These are phyloP conservation scores for Agelaius tricolor DNA, from an alignment of 2,113 vertebrate species.

Conservation along the genomic window DNA sequence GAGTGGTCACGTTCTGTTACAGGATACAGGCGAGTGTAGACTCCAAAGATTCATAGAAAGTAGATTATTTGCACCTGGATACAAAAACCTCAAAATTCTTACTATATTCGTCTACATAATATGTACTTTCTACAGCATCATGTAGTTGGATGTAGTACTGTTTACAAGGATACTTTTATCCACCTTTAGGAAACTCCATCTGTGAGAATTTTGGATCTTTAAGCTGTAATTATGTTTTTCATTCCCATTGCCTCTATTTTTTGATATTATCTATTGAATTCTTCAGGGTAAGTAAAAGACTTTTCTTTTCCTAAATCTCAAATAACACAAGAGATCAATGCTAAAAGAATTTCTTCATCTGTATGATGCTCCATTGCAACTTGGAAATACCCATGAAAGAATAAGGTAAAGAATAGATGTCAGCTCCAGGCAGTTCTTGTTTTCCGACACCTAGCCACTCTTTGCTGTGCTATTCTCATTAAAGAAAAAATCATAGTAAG, in stretches of 20 bases:
- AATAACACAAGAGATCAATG: neutral
- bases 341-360: neutral
- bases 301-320: neutral
- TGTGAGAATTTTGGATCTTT: neutral
- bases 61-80: neutral
- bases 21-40: neutral
- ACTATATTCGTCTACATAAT: neutral
- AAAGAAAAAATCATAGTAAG: neutral
- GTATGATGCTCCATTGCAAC: neutral
- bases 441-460: neutral
- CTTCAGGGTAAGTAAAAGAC: neutral
- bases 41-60: neutral
- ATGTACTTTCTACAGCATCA: neutral
- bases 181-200: neutral
- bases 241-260: neutral
- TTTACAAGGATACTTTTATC: neutral
- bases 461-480: neutral
- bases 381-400: neutral
- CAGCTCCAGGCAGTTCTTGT: neutral
- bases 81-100: neutral
- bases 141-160: accelerated
- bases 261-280: neutral
- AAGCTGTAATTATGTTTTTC: neutral
- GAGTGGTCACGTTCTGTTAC: neutral
- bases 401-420: neutral